Evolutionary conservation across 2,888 invertebrate genomes (phyloP).

Genomic region (Hirtodrosophila duncani): DNA sequence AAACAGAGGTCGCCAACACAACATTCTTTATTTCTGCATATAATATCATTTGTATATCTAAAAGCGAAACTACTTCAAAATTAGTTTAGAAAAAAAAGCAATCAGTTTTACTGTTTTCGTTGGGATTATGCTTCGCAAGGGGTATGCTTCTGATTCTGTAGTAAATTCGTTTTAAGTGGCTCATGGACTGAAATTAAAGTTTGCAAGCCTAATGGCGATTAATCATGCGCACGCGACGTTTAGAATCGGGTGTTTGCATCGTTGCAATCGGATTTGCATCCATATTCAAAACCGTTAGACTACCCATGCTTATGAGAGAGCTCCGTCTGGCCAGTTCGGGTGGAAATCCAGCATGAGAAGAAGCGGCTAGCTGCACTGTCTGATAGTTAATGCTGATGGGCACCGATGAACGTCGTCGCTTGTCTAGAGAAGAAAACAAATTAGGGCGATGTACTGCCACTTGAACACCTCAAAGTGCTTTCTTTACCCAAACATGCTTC

Average conservation of each 20-base stretch:
- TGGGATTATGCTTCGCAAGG: no score
- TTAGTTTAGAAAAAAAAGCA: no score
- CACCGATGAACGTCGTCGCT: slow-evolving; percentile 66
- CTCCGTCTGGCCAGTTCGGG: slow-evolving; percentile 46
- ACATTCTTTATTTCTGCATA: no score
- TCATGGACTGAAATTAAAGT: not conserved
- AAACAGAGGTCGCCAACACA: no score
- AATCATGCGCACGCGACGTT: slow-evolving; percentile 77
- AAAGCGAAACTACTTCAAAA: no score
- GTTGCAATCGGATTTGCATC: slow-evolving; percentile 11
- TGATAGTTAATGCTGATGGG: slow-evolving; percentile 68
- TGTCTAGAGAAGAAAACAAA: slow-evolving; percentile 24
- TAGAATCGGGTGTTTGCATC: slow-evolving; percentile 56
- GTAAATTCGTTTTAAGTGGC: slow-evolving; percentile 7
- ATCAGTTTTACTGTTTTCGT: no score
- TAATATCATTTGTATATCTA: no score
- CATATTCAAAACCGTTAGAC: slow-evolving; percentile 22
- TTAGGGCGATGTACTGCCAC: slow-evolving; percentile 1
- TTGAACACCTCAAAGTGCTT: not conserved
- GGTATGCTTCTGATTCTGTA: no score
- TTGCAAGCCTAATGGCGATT: slow-evolving; percentile 67
- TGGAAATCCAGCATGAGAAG: slow-evolving; percentile 8
- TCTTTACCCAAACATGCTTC: slow-evolving; percentile 38
- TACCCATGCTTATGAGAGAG: slow-evolving; percentile 49
- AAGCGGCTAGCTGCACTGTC: slow-evolving; percentile 38